Evolutionary conservation across 30 jellyfish, hydroid and myxozoan genomes (phyloP).

Genomic region (Haliclystus octoradiatus): DNA sequence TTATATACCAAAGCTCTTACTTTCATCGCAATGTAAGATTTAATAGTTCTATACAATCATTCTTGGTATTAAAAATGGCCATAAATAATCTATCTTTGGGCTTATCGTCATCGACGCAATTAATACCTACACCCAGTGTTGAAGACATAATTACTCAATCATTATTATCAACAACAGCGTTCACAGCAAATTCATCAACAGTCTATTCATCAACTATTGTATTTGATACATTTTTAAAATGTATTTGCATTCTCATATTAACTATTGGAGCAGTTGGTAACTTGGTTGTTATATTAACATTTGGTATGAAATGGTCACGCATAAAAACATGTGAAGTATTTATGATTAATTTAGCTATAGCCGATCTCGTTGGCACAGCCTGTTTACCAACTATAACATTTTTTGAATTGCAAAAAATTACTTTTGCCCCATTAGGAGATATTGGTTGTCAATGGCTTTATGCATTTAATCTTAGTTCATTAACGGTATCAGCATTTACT

Average conservation of each 20-base stretch:
- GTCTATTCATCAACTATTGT: no score
- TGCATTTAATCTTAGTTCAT: slow-evolving; percentile 48
- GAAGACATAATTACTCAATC: no score
- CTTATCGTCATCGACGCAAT: no score
- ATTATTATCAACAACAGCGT: no score
- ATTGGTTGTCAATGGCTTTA: slow-evolving; percentile 61
- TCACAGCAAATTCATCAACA: no score
- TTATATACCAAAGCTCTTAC: no score
- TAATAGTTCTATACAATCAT: no score
- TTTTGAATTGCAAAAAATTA: slow-evolving; percentile 14
- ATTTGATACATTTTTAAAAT: neutral
- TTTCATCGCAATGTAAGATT: no score
- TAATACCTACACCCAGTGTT: no score
- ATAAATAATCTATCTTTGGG: no score
- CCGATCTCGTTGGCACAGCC: slow-evolving; percentile 75
- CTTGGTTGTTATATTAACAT: slow-evolving; percentile 40
- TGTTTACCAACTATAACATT: slow-evolving; percentile 43
- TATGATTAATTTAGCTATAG: slow-evolving; percentile 82
- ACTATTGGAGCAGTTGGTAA: slow-evolving; percentile 64
- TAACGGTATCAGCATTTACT: slow-evolving; percentile 74
- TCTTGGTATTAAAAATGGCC: no score
- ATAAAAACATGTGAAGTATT: slow-evolving; percentile 75
- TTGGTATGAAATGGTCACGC: slow-evolving; percentile 36
- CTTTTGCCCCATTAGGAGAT: slow-evolving; percentile 20
- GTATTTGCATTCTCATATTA: slow-evolving; percentile 34